Evolutionary conservation across 2,797 vertebrate genomes (phyloP).

Genomic region (Scomberomorus guttatus): DNA sequence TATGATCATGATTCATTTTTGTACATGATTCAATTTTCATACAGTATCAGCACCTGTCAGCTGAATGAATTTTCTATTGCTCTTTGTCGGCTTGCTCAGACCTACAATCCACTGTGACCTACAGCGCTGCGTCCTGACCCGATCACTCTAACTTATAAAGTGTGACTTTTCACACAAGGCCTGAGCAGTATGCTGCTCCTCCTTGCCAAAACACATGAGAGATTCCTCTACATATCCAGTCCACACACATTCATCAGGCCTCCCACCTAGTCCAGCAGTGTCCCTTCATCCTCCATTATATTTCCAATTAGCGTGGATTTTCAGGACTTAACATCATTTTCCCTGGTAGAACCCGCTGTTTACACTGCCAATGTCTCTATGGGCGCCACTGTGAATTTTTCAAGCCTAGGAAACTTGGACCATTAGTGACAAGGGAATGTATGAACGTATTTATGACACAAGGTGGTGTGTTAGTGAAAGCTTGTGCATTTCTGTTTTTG

Average conservation of each 20-base stretch:
- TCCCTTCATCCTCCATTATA: constrained; percentile 81
- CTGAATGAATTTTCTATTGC: constrained; percentile 10
- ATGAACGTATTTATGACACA: constrained; percentile 46
- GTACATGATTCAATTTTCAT: constrained; percentile 18
- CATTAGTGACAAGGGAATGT: constrained; percentile 45
- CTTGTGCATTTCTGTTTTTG: constrained; percentile 24
- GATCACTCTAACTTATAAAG: constrained; percentile 45
- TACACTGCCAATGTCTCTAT: constrained; percentile 62
- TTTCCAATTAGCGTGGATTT: constrained; percentile 77
- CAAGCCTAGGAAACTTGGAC: constrained; percentile 43
- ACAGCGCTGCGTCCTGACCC: constrained; percentile 14
- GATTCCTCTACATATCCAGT: constrained; percentile 60
- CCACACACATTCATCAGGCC: constrained; percentile 65
- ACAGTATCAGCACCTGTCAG: constrained; percentile 4
- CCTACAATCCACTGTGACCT: constrained; percentile 25
- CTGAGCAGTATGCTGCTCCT: constrained; percentile 46
- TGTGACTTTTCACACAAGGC: constrained; percentile 61
- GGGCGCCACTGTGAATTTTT: constrained; percentile 49
- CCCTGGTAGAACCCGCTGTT: constrained; percentile 52
- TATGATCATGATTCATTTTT: background rate
- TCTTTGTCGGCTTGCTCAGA: constrained; percentile 21
- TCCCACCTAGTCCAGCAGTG: constrained; percentile 69
- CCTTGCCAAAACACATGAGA: constrained; percentile 59
- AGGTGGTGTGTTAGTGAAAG: constrained; percentile 32
- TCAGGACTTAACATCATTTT: constrained; percentile 72